Evolutionary conservation across 1,140 invertebrate genomes (phyloP).

Genomic region (Semibalanus balanoides): DNA sequence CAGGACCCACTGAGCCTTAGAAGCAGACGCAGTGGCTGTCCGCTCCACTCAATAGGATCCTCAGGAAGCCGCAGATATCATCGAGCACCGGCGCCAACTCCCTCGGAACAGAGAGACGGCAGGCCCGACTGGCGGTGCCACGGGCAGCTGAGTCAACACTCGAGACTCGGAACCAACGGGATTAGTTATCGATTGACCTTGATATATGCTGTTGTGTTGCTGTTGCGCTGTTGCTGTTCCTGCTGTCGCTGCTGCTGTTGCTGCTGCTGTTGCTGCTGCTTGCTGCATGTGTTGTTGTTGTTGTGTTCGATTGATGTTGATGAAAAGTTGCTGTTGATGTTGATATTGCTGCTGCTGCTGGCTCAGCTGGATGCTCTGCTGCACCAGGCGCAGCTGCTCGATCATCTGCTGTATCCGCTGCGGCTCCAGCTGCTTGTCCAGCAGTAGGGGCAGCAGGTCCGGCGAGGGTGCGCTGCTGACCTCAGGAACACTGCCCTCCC

Average conservation of each 20-base stretch:
- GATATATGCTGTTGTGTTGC: too few species aligned
- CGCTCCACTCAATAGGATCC: too few species aligned
- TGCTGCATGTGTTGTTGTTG: not conserved
- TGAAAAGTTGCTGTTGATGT: not conserved
- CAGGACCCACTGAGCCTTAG: too few species aligned
- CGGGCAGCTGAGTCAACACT: too few species aligned
- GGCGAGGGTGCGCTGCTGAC: not conserved
- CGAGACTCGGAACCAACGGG: too few species aligned
- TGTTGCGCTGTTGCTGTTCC: too few species aligned
- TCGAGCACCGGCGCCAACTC: too few species aligned
- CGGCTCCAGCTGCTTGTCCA: not conserved
- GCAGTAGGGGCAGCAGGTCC: not conserved
- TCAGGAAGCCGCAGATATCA: too few species aligned
- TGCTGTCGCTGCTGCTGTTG: not conserved
- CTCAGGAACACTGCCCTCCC: not conserved
- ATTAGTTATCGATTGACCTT: too few species aligned
- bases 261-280: not conserved
- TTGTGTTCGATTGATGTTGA: not conserved
- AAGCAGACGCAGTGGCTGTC: too few species aligned
- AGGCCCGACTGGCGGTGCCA: too few species aligned
- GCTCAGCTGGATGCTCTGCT: not conserved
- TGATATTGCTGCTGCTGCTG: not conserved
- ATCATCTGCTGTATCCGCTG: not conserved
- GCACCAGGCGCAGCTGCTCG: not conserved
- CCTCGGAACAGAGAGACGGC: too few species aligned